phyloP scores from a whole-genome alignment of 2,888 invertebrate species.

The Andrena bicolor region DNA sequence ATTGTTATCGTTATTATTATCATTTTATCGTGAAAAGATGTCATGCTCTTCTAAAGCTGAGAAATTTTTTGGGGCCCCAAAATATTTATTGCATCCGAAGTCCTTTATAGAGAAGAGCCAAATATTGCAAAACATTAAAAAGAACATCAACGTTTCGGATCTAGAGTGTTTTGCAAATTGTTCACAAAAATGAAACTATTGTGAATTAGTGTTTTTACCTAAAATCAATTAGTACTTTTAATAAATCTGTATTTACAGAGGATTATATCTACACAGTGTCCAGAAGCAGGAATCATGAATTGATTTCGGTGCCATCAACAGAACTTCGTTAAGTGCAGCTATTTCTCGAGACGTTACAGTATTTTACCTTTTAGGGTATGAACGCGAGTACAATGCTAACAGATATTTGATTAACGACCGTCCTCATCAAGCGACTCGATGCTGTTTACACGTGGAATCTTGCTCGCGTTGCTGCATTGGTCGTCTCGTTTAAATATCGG shows the following conservation, averaged over 20 bases:
- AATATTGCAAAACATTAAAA: no score
- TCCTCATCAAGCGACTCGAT: slow-evolving; percentile 63
- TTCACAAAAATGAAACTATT: neutral
- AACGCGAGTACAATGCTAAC: slow-evolving; percentile 52
- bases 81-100: no score
- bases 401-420: slow-evolving; percentile 65
- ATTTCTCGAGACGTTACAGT: slow-evolving; percentile 16
- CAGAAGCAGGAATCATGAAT: neutral
- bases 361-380: slow-evolving; percentile 28
- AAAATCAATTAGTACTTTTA: neutral
- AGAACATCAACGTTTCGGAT: no score
- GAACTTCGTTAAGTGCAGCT: slow-evolving; percentile 22
- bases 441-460: slow-evolving; percentile 54
- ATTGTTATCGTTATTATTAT: no score
- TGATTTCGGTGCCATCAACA: neutral
- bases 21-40: no score
- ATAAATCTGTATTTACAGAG: no score
- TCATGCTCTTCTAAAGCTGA: no score
- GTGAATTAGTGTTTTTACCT: neutral
- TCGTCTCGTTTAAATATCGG: slow-evolving; percentile 70
- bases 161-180: no score
- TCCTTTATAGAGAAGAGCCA: no score
- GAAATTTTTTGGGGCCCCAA: no score
- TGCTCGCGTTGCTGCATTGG: slow-evolving; percentile 53
- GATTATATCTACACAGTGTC: neutral